Evolutionary conservation across 2,888 invertebrate genomes (phyloP), one percentile per base, ranked within the genome.

Genomic region (Spodoptera picta): DNA sequence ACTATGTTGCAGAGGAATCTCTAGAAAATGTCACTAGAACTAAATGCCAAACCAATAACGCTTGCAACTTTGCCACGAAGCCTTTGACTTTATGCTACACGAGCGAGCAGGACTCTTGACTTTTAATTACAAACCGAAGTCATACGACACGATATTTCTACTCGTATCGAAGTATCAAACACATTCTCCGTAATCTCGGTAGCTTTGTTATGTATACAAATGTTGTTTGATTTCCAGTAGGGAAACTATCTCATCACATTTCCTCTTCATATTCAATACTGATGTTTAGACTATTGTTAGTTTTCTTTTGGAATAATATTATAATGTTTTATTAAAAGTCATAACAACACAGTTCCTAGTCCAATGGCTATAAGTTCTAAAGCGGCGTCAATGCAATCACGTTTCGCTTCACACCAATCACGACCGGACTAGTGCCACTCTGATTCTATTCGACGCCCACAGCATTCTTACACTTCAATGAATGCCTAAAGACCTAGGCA

Each of bases 391-490:
- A 46, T 60, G 60, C 59, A 65, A 79, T 83, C 79, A 84, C 84
- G 83, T 79, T 80, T 79, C 75, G 74, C 50, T 79, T 75, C 75
- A 72, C 72, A 66, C 70, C 59, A 67, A 81, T 83, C 84, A 83
- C 81, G 82, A 78, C 41, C 43, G 52, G 45, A 55, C 48, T 42
- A 55, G 42, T 54, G 58, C 51, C 61, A 56, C 63, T 61, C 64
- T 65, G 46, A 56, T 60, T 59, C 62, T 63, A 56, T 60, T 61
- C 55, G 58, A 60, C 64, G 62, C 61, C 58, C 23, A 65, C 65
- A 62, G 57, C 71, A 71, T 75, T 82, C 69, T 68, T 76, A 73
- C 70, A 79, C 79, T 83, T 74, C 73, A 75, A 73, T 73, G 71
- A 75, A 69, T 75, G 27, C 47, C 10, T 23, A 45, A 49, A 55